These are phyloP conservation scores for Cephalopachus bancanus DNA, from an alignment of 2,797 vertebrate species.

Conservation along the genomic window DNA sequence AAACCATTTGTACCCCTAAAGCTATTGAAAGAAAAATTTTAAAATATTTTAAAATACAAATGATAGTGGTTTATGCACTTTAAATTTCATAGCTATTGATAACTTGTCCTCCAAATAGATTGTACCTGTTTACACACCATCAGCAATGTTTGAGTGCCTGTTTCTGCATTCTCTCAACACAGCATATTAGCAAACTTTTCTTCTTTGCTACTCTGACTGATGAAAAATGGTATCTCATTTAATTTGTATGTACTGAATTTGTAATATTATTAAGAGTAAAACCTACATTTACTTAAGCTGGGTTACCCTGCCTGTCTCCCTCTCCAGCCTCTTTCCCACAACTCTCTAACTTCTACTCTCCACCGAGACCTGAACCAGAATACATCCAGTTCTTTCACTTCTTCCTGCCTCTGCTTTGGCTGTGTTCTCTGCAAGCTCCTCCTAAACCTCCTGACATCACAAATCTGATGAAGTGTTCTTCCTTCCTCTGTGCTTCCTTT, in stretches of 20 bases:
- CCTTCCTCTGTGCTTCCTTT: not conserved
- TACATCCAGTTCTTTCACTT: not conserved
- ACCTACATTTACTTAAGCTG: not conserved
- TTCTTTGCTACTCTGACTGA: constrained; percentile 20
- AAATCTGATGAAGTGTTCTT: not conserved
- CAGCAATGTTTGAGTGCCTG: not conserved
- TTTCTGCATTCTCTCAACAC: not conserved
- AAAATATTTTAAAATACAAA: not conserved
- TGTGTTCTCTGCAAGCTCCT: not conserved
- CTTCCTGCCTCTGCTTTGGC: not conserved
- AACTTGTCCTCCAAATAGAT: not conserved
- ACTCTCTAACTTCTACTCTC: not conserved
- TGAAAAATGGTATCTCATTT: constrained; percentile 37
- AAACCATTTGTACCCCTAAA: too few species aligned
- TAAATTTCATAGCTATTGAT: constrained; percentile 10
- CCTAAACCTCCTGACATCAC: not conserved
- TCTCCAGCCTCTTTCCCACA: not conserved
- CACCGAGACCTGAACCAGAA: not conserved
- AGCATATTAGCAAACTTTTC: not conserved
- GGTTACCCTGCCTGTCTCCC: not conserved
- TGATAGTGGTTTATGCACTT: not conserved
- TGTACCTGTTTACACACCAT: not conserved
- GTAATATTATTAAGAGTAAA: constrained; percentile 17
- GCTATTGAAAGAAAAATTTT: too few species aligned
- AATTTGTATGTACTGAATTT: constrained; percentile 42